These are phyloP conservation scores for Palythoa caribaeorum DNA, from an alignment of 92 coral and sea anemone genomes.

Conservation along the genomic window DNA sequence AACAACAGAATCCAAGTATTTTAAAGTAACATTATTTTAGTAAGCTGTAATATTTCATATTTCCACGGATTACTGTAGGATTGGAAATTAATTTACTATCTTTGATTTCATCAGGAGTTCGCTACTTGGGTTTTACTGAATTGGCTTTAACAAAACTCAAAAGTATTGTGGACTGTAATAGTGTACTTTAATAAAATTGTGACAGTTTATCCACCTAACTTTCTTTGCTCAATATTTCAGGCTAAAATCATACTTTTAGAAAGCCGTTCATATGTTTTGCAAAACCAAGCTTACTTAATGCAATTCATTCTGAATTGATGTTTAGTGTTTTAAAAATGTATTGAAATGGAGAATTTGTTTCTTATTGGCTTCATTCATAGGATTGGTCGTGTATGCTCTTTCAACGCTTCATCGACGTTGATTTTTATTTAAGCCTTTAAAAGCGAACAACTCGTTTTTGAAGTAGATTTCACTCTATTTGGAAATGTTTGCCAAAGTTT, in stretches of 20 bases:
- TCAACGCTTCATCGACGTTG: background rate
- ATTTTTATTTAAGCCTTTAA: background rate
- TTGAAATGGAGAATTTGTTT: background rate
- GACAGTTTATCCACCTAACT: background rate
- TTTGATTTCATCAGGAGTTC: background rate
- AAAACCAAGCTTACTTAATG: background rate
- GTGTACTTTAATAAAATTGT: background rate
- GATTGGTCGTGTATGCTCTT: background rate
- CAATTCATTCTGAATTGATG: background rate
- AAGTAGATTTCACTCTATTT: background rate
- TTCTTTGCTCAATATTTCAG: background rate
- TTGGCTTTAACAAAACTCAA: background rate
- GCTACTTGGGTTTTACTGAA: background rate
- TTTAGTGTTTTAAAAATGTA: background rate
- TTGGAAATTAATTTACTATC: background rate
- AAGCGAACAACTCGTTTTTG: background rate
- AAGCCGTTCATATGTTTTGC: background rate
- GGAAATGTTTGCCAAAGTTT: background rate
- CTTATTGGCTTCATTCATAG: background rate
- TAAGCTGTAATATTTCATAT: background rate
- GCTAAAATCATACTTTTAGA: background rate
- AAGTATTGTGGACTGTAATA: background rate
- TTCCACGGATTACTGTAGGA: slow-evolving; percentile 25
- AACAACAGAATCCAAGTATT: slow-evolving; percentile 99
- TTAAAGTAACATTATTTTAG: slow-evolving; percentile 39